Conservation (phyloP, 2,888 invertebrate genomes). For the Carterocephalus palaemon region DNA sequence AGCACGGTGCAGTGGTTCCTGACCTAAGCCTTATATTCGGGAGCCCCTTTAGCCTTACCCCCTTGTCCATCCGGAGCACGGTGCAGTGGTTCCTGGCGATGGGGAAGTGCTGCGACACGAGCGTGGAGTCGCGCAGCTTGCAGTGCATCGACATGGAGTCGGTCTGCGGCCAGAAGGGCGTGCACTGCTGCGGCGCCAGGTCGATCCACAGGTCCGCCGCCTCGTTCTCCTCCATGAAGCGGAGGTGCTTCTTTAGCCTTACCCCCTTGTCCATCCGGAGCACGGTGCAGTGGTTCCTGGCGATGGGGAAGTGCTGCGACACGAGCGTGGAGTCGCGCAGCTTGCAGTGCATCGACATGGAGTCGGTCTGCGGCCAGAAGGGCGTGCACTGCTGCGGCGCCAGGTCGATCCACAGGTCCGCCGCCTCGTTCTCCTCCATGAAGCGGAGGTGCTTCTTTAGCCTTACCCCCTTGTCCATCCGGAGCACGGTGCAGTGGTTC, state of each 20-base stretch:
- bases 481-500: slow-evolving; percentile 84
- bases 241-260: slow-evolving; percentile 72
- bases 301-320: slow-evolving; percentile 88
- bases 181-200: slow-evolving; percentile 82
- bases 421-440: slow-evolving; percentile 92
- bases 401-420: slow-evolving; percentile 90
- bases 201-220: slow-evolving; percentile 88
- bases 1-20: slow-evolving; percentile 85
- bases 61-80: too few species aligned
- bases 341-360: slow-evolving; percentile 89
- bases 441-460: slow-evolving; percentile 71
- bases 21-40: too few species aligned
- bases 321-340: slow-evolving; percentile 85
- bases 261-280: slow-evolving; percentile 91
- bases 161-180: slow-evolving; percentile 90
- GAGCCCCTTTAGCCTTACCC: too few species aligned
- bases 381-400: slow-evolving; percentile 83
- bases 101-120: slow-evolving; percentile 87
- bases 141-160: slow-evolving; percentile 89
- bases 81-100: slow-evolving; percentile 81
- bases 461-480: slow-evolving; percentile 90
- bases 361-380: slow-evolving; percentile 90
- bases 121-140: slow-evolving; percentile 85
- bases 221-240: slow-evolving; percentile 92
- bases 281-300: slow-evolving; percentile 83